A percentile compares a stretch with the other conserved stretches of the same genome.
These are phyloP conservation scores for Apodemus speciosus DNA, from an alignment of 2,113 vertebrate species.

Conservation along the genomic window DNA sequence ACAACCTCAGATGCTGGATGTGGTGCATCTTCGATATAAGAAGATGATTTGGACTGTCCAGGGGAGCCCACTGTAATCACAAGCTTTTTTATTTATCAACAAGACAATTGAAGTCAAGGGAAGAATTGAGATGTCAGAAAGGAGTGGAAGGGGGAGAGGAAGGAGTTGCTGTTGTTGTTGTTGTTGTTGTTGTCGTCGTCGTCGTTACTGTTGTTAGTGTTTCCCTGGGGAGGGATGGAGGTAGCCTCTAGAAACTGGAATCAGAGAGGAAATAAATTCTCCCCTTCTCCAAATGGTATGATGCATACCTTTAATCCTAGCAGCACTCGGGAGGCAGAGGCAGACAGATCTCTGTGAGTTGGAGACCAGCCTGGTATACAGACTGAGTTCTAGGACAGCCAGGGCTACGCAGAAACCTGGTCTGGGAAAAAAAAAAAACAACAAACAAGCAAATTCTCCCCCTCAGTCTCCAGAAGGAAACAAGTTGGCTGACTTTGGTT, in stretches of 20 bases:
- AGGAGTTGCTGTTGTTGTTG: background rate
- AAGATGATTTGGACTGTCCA: background rate
- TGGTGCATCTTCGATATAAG: background rate
- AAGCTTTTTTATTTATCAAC: background rate
- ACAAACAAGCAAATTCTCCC: background rate
- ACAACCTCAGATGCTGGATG: background rate
- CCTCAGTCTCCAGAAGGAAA: background rate
- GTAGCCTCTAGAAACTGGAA: background rate
- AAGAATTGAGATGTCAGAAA: background rate
- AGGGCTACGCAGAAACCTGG: background rate
- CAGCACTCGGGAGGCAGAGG: background rate
- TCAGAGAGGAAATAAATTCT: background rate
- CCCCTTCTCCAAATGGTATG: background rate
- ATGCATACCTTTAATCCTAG: background rate
- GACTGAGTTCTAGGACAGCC: background rate
- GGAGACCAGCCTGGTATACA: background rate
- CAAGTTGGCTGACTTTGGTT: background rate
- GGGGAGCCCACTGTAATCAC: background rate
- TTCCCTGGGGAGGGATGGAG: background rate
- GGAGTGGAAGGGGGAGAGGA: background rate
- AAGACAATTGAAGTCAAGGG: background rate
- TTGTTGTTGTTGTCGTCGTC: too few species aligned
- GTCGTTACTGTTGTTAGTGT: background rate
- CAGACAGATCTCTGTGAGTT: background rate
- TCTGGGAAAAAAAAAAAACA: background rate